Percentiles rank a stretch among this genome's conserved stretches.
Evolutionary conservation across 2,113 vertebrate genomes (phyloP).

Genomic region (Mugil cephalus): DNA sequence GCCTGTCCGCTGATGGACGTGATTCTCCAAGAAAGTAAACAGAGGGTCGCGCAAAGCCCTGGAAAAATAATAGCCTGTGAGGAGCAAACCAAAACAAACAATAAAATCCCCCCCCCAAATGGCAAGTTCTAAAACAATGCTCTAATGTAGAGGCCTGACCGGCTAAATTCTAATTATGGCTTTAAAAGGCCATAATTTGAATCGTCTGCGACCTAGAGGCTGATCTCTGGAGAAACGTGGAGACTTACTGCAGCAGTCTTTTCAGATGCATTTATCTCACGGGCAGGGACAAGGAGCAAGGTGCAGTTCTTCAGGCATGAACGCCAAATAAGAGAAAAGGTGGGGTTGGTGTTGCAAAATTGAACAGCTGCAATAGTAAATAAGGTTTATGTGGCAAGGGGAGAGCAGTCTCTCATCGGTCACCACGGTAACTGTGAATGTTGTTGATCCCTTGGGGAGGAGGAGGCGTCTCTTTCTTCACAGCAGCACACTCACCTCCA

Average conservation of each 20-base stretch:
- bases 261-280: conserved; percentile 51
- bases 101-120: conserved; percentile 47
- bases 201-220: conserved; percentile 38
- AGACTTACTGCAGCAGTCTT: conserved; percentile 15
- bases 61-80: conserved; percentile 48
- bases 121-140: conserved; percentile 41
- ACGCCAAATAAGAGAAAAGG: conserved; percentile 77
- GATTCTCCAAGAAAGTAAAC: conserved; percentile 59
- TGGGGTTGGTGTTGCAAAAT: conserved; percentile 80
- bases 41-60: conserved; percentile 31
- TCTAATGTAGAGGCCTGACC: conserved; percentile 46
- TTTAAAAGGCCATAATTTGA: conserved; percentile 57
- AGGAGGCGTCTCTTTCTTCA: conserved; percentile 65
- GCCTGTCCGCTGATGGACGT: conserved; percentile 38
- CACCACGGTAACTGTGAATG: conserved; percentile 78
- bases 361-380: conserved; percentile 86
- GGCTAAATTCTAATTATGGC: conserved; percentile 50
- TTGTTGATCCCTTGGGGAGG: conserved; percentile 80
- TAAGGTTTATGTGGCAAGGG: conserved; percentile 84
- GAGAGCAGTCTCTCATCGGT: conserved; percentile 79
- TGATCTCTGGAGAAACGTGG: conserved; percentile 33
- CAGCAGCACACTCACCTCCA: conserved; percentile 53
- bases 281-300: conserved; percentile 43
- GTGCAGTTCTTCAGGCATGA: conserved; percentile 71
- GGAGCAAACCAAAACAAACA: conserved; percentile 46